Evolutionary conservation across 2,797 vertebrate genomes (phyloP).

Genomic region (Kryptopterus vitreolus): DNA sequence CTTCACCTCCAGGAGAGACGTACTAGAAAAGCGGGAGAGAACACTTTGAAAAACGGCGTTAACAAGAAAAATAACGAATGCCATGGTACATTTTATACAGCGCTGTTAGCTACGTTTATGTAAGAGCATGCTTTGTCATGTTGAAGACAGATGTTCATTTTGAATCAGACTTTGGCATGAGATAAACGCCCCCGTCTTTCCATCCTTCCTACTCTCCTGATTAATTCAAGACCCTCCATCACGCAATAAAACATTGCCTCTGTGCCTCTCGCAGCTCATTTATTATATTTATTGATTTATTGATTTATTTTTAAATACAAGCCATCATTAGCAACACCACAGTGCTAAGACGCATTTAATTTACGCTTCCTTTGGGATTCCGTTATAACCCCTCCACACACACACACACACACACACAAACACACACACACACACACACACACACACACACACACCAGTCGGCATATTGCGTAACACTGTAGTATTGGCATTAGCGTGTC

Average conservation of each 20-base stretch:
- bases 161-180: not conserved
- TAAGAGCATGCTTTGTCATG: not conserved
- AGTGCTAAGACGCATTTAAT: not conserved
- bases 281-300: not conserved
- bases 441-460: no score
- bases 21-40: no score
- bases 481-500: not conserved
- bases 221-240: slow-evolving; percentile 1
- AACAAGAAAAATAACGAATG: not conserved
- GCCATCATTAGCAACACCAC: not conserved
- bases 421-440: no score
- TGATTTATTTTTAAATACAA: not conserved
- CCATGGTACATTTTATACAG: not conserved
- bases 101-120: not conserved
- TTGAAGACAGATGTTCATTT: not conserved
- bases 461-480: not conserved
- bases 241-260: not conserved
- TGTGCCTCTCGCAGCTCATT: not conserved
- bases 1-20: no score
- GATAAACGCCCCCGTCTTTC: not conserved
- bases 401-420: no score
- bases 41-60: not conserved
- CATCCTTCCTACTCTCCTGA: not conserved
- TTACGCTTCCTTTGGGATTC: not conserved
- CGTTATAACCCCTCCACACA: not conserved